phyloP scores from a whole-genome alignment of 2,113 vertebrate species.

The Meriones unguiculatus region DNA sequence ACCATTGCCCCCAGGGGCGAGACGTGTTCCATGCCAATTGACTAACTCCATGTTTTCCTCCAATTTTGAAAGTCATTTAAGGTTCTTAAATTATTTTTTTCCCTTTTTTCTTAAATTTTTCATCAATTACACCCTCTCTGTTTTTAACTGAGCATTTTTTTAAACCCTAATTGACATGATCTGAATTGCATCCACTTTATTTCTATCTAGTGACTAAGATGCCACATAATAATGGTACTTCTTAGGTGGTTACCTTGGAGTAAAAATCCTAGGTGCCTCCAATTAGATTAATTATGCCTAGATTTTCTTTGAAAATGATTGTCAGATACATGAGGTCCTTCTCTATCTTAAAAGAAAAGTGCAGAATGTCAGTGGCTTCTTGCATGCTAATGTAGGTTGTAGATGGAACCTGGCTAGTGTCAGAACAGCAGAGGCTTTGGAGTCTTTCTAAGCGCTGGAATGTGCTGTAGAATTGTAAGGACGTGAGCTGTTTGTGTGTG shows the following conservation, averaged over 20 bases:
- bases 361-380: neutral
- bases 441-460: neutral
- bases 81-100: too few species aligned
- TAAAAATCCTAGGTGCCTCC: neutral
- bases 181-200: neutral
- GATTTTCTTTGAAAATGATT: neutral
- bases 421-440: neutral
- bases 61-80: too few species aligned
- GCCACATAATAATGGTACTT: neutral
- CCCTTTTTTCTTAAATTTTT: too few species aligned
- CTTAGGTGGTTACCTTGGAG: neutral
- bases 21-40: too few species aligned
- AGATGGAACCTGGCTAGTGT: neutral
- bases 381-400: neutral
- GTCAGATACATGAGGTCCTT: neutral
- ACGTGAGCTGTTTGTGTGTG: neutral
- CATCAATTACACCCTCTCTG: too few species aligned
- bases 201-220: slow-evolving; percentile 32
- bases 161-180: slow-evolving; percentile 7
- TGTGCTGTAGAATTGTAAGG: neutral
- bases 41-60: too few species aligned
- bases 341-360: neutral
- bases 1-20: too few species aligned
- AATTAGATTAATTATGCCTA: slow-evolving; percentile 20
- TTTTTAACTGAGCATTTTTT: slow-evolving; percentile 12